A percentile compares a stretch with the other conserved stretches of the same genome.
These are phyloP conservation scores for Microctonus brassicae DNA, from an alignment of 2,888 invertebrate genomes.

Conservation along the genomic window DNA sequence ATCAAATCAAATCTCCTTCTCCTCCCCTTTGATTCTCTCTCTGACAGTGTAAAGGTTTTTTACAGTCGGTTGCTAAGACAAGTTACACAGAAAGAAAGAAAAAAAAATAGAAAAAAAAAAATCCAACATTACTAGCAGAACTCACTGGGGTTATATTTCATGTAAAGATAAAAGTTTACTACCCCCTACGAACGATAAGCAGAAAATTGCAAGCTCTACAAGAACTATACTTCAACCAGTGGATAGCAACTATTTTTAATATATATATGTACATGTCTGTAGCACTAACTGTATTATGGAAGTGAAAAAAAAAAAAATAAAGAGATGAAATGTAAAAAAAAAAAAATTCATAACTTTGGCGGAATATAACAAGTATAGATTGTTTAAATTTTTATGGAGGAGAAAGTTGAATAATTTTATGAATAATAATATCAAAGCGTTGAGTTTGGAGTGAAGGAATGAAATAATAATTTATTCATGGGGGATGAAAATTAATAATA, in stretches of 20 bases:
- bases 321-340: no score
- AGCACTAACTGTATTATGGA: background rate
- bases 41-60: constrained; percentile 11
- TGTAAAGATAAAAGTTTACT: constrained; percentile 42
- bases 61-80: background rate
- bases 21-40: background rate
- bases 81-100: constrained; percentile 9
- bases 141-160: constrained; percentile 32
- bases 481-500: no score
- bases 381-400: no score
- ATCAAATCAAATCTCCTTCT: no score
- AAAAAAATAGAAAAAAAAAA: background rate
- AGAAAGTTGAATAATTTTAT: no score
- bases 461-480: no score
- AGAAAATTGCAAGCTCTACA: constrained; percentile 42
- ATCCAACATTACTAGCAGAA: constrained; percentile 8
- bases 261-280: no score
- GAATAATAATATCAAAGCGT: no score
- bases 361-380: no score
- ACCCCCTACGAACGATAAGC: constrained; percentile 41
- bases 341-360: no score
- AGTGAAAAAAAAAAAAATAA: background rate
- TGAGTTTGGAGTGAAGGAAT: no score
- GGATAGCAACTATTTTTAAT: constrained; percentile 15
- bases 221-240: constrained; percentile 2